phyloP scores from a whole-genome alignment of 2,797 vertebrate genomes.

The Xenentodon cancila region DNA sequence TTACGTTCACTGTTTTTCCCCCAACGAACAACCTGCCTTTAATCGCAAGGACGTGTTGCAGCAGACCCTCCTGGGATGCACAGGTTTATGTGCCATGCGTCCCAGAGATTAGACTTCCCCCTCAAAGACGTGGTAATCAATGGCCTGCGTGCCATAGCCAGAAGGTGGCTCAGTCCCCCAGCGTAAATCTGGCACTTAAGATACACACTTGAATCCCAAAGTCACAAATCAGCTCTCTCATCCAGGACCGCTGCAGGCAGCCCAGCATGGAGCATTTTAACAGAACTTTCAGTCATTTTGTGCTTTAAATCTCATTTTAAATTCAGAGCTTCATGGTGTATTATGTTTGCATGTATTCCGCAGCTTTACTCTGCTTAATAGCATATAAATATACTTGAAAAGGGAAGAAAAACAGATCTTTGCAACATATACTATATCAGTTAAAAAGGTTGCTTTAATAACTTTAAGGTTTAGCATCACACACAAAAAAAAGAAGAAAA shows the following conservation, averaged over 20 bases:
- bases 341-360: too few relatives aligned
- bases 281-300: not conserved
- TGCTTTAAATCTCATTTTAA: too few relatives aligned
- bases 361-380: too few relatives aligned
- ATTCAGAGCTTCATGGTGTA: too few relatives aligned
- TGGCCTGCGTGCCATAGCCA: conserved; percentile 56
- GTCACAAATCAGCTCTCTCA: conserved; percentile 50
- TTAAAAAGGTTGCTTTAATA: too few relatives aligned
- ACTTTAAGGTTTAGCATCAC: too few relatives aligned
- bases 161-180: conserved; percentile 36
- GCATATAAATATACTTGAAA: too few relatives aligned
- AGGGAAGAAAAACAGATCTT: too few relatives aligned
- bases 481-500: too few relatives aligned
- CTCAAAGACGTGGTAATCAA: conserved; percentile 69
- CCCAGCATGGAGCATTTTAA: conserved; percentile 39
- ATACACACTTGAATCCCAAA: conserved; percentile 51
- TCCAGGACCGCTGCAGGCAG: conserved; percentile 16
- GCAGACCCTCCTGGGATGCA: conserved; percentile 26
- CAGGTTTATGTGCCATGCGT: conserved; percentile 56
- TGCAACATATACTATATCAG: too few relatives aligned
- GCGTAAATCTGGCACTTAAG: conserved; percentile 27
- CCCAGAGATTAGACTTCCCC: conserved; percentile 65
- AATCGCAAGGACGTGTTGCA: conserved; percentile 30
- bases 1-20: not conserved
- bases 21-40: conserved; percentile 15